Percentiles rank a stretch among this genome's conserved stretches.
These are phyloP conservation scores for Sminthurides bifidus DNA, from an alignment of 1,140 invertebrate genomes.

Conservation along the genomic window DNA sequence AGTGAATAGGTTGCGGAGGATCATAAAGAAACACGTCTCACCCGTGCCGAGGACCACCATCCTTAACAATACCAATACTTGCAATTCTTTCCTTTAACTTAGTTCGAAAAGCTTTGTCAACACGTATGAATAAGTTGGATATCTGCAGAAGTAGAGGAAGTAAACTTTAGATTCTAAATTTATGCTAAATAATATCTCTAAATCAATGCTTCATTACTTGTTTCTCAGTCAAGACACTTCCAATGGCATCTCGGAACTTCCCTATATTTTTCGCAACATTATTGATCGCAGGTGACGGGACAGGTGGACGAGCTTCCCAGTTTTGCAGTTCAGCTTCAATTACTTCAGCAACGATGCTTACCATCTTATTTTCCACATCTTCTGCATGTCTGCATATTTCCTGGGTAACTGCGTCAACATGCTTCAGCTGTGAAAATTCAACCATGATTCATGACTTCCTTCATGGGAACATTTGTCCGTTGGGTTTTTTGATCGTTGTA, in stretches of 20 bases:
- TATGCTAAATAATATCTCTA: not conserved
- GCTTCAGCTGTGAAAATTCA: slow-evolving; percentile 23
- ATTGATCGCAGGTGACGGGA: slow-evolving; percentile 83
- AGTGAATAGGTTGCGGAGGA: not conserved
- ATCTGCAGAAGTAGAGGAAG: slow-evolving; percentile 11
- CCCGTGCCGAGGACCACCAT: slow-evolving; percentile 92
- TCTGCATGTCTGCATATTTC: slow-evolving; percentile 79
- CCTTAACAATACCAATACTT: slow-evolving; percentile 69
- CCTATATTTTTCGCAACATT: slow-evolving; percentile 55
- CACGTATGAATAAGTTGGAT: slow-evolving; percentile 21
- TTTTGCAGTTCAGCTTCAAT: slow-evolving; percentile 57
- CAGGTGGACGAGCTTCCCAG: slow-evolving; percentile 89
- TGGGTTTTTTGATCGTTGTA: not conserved
- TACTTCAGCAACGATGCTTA: slow-evolving; percentile 74
- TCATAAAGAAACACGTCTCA: slow-evolving; percentile 35
- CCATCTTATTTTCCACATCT: slow-evolving; percentile 82
- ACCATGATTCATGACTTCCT: not conserved
- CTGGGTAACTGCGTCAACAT: slow-evolving; percentile 36
- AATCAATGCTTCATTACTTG: slow-evolving; percentile 12
- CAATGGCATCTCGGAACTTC: slow-evolving; percentile 30
- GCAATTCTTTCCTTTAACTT: slow-evolving; percentile 37
- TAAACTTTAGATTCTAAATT: not conserved
- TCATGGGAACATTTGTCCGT: not conserved
- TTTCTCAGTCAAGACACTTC: slow-evolving; percentile 19
- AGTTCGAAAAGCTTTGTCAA: slow-evolving; percentile 28